Base-by-base conservation (phyloP, 2,797 vertebrate genomes). In the Pygocentrus nattereri region DNA sequence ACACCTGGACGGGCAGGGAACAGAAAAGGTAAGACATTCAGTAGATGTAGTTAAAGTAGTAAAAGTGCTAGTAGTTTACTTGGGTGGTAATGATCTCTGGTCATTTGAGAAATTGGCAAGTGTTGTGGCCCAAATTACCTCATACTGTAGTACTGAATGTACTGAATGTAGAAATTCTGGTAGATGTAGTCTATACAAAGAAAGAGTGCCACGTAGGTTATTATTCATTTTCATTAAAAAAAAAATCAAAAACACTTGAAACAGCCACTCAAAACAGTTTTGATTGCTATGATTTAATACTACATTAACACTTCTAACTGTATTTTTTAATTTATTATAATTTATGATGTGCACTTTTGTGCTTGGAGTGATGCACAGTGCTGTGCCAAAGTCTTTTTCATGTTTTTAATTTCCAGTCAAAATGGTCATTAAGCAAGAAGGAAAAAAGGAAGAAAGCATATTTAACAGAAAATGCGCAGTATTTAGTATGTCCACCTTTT, bases 11-110 rank as follows among this genome's bases (percentile, higher is more conserved):
- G 91, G 88, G 44, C 95, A 99, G 97, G 93, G 96, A 98, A 90
- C 96, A 97, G 85, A 98, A 97, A 93, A 96, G 97, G 98, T 99
- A 95, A 98, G 97, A 93, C 82, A 38, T 41, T 27, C 16, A 50
- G 12, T 54, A 58, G 21, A 65, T 70, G 30, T 18, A 34, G 19
- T 41, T n/a, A n/a, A 54, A 58, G 47, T 15, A 59, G 25, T 70
- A 31, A 6, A 59, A 30, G 16, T 61, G 12, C 18, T 73, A n/a
- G n/a, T 56, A 38, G n/a, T 69, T 50, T 16, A 31, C 18, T 52
- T 50, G 23, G 19, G 25, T 71, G 6, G 47, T 18, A 52, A 19
- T 16, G 18, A 52, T 71, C 4, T 30, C 2, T n/a, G 41, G 10
- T 44, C n/a, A n/a, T n/a, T 27, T 16, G 38, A 68, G 11, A 12